phyloP scores from a whole-genome alignment of 1,140 invertebrate species.

The Thaumatotibia leucotreta region DNA sequence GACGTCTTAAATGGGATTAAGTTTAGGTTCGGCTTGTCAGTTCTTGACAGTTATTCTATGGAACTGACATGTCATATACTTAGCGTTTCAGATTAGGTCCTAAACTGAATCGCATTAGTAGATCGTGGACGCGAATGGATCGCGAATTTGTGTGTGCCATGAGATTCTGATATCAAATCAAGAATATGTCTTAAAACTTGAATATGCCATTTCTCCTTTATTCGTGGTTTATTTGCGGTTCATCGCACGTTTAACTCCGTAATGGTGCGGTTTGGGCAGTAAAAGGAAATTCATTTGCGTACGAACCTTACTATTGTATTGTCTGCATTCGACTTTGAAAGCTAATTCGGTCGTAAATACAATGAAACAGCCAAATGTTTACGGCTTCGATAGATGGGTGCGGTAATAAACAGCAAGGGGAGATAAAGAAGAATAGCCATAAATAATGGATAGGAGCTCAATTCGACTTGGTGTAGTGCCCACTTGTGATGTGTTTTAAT shows the following conservation, averaged over 20 bases:
- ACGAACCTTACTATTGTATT: constrained; percentile 4
- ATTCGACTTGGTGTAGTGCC: neutral
- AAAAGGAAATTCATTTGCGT: neutral
- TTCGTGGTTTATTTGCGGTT: neutral
- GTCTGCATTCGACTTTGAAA: constrained; percentile 2
- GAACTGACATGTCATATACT: no score
- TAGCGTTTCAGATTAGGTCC: no score
- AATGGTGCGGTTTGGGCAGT: neutral
- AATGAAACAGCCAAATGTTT: neutral
- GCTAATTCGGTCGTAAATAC: constrained; percentile 2
- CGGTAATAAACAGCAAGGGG: neutral
- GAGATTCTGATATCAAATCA: neutral
- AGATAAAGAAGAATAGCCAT: neutral
- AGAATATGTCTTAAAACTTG: neutral
- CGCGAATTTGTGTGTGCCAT: no score
- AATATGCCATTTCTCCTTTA: neutral
- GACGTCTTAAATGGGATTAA: no score
- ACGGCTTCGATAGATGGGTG: neutral
- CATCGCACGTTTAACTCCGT: neutral
- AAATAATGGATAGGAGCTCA: neutral
- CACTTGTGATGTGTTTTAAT: no score
- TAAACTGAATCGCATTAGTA: no score
- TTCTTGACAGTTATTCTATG: no score
- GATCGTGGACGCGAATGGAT: no score
- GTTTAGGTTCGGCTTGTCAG: no score